These are phyloP conservation scores for Bombylius discolor DNA, from an alignment of 2,888 invertebrate genomes.

Conservation along the genomic window DNA sequence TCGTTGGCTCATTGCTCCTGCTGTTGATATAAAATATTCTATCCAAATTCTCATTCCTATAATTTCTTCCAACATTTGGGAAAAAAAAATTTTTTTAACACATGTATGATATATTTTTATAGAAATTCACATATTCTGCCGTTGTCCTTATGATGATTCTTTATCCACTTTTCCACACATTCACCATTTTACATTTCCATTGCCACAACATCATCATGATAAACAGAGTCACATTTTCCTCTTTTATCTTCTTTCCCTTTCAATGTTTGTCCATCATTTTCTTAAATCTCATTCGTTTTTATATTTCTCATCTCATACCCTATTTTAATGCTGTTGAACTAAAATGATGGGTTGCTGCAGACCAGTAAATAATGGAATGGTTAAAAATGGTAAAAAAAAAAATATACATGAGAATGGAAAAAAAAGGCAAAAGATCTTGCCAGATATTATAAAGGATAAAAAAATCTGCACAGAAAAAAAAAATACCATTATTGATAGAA, in stretches of 20 bases:
- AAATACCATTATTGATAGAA: background rate
- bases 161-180: constrained; percentile 9
- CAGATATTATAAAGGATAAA: background rate
- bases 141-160: background rate
- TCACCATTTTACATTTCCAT: background rate
- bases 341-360: background rate
- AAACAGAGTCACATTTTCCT: background rate
- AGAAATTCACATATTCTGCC: no score
- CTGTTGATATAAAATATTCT: background rate
- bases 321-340: background rate
- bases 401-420: background rate
- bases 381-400: background rate
- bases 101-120: no score
- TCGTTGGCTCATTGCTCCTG: background rate
- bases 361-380: background rate
- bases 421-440: background rate
- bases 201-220: background rate
- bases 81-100: no score
- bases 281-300: background rate
- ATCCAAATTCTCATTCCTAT: no score
- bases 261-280: no score
- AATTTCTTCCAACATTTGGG: no score
- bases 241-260: no score
- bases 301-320: no score
- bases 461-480: background rate